A percentile compares a stretch with the other conserved stretches of the same genome.
phyloP scores from a whole-genome alignment of 2,888 invertebrate genomes.

The Athetis lepigone region DNA sequence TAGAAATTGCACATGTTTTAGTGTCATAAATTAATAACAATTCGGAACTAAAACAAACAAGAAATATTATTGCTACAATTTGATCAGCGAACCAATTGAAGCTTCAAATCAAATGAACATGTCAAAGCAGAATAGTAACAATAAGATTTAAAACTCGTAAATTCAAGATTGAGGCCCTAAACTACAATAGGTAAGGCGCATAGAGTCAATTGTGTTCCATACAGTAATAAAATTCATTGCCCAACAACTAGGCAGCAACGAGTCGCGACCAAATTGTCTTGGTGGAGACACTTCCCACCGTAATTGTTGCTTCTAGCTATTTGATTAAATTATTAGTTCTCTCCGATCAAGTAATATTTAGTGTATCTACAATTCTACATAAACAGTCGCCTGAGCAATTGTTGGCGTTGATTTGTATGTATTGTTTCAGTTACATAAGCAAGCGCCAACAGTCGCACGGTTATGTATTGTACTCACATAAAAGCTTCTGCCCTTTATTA shows the following conservation, averaged over 20 bases:
- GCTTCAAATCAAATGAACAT: constrained; percentile 36
- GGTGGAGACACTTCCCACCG: constrained; percentile 64
- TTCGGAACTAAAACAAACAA: background rate
- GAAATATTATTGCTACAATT: constrained; percentile 1
- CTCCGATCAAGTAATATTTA: constrained; percentile 60
- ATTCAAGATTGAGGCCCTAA: constrained; percentile 54
- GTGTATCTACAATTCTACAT: no score
- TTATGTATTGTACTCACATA: constrained; percentile 50
- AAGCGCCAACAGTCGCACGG: constrained; percentile 51
- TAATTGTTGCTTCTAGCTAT: constrained; percentile 66
- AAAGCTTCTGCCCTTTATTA: constrained; percentile 47
- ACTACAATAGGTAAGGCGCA: constrained; percentile 58
- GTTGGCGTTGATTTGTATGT: constrained; percentile 57
- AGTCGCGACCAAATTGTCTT: constrained; percentile 59
- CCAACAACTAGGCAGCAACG: constrained; percentile 38
- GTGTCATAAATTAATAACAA: background rate
- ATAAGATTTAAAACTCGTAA: constrained; percentile 60
- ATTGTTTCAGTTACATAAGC: constrained; percentile 58
- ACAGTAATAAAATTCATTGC: constrained; percentile 63
- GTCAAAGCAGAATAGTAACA: constrained; percentile 56
- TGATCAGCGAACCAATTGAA: constrained; percentile 25
- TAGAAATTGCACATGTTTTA: background rate
- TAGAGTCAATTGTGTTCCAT: constrained; percentile 64
- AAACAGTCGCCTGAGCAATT: constrained; percentile 64
- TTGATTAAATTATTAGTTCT: constrained; percentile 80